Evolutionary conservation across 2,797 vertebrate species (phyloP), one percentile per base, ranked within the genome.

Genomic region (Eptatretus atami): DNA sequence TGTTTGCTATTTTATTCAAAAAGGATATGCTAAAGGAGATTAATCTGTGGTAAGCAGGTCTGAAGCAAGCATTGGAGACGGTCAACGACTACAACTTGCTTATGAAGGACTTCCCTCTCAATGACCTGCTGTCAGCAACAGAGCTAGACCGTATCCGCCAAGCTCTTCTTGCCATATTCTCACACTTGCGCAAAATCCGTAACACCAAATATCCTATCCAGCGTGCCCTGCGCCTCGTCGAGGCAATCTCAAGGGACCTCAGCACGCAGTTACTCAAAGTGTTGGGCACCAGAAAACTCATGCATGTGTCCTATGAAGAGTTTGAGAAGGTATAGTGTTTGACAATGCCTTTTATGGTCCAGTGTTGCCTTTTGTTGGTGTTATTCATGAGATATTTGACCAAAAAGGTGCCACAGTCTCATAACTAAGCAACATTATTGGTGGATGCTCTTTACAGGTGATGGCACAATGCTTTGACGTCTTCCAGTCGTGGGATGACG

Each of bases 401-500:
- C 31, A 44, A 44, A 44, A 44, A 44, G 31, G 31, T 44, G 31
- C 3, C 31, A 31, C 31, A 8, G 6, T 44, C 31, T 44, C 31
- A 5, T 44, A 44, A 44, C 4, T 2, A 44, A 44, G 6, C 4
- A 44, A 4, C 31, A 44, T 44, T 44, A 44, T 44, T 44, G 31
- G 31, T 8, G 31, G 6, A 5, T 44, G 31, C 31, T 44, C 4
- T 44, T 44, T 67, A 55, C 72, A 99, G 92, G 92, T 99, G 63
- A 99, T 99, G 92, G 81, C 96, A 54, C 84, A 90, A 1, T 99
- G 92, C 72, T 99, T 99, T n/a, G 90, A 99, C 71, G 90, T 96
- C 9, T 99, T 99, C 72, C 92, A 99, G 71, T 90, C 88, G 1
- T 99, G 92, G 92, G 92, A 99, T 68, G 92, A 99, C 63, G 90